Evolutionary conservation across 35 echinoderm and acorn worm genomes (phyloP).

Genomic region (Diadema setosum): DNA sequence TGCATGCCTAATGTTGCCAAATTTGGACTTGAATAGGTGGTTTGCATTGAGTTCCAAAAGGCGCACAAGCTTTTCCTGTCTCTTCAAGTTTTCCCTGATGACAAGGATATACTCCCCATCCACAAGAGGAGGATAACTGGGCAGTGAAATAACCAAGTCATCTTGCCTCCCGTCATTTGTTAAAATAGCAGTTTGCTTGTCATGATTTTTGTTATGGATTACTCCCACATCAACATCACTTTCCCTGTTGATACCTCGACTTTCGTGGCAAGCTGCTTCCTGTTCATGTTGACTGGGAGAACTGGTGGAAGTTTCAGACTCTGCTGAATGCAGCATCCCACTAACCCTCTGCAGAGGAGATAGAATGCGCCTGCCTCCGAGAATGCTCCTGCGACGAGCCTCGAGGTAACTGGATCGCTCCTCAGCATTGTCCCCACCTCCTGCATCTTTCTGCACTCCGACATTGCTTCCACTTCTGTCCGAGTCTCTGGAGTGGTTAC

Average conservation of each 20-base stretch:
- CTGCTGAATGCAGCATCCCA: too few relatives aligned
- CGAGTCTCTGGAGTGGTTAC: too few relatives aligned
- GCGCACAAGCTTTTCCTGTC: constrained; percentile 26
- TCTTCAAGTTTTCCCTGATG: constrained; percentile 66
- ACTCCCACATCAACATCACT: not conserved
- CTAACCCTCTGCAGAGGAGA: constrained; percentile 42
- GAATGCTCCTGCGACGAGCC: constrained; percentile 8
- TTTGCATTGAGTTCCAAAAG: constrained; percentile 33
- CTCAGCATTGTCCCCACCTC: not conserved
- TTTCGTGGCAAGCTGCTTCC: not conserved
- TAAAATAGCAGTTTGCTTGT: not conserved
- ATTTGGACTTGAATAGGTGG: constrained; percentile 39
- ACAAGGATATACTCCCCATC: constrained; percentile 56
- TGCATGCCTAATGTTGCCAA: constrained; percentile 55
- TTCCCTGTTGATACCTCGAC: not conserved
- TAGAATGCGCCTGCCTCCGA: constrained; percentile 7
- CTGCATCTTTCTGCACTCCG: not conserved
- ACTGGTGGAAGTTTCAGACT: too few relatives aligned
- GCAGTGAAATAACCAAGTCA: too few relatives aligned
- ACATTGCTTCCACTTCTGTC: too few relatives aligned
- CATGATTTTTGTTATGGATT: not conserved
- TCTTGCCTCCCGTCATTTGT: not conserved
- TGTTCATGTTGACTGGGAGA: not conserved
- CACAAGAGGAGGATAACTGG: constrained; percentile 5
- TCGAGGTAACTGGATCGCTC: constrained; percentile 23